phyloP scores from a whole-genome alignment of 2,888 invertebrate genomes.

The Lucinisca nassula region DNA sequence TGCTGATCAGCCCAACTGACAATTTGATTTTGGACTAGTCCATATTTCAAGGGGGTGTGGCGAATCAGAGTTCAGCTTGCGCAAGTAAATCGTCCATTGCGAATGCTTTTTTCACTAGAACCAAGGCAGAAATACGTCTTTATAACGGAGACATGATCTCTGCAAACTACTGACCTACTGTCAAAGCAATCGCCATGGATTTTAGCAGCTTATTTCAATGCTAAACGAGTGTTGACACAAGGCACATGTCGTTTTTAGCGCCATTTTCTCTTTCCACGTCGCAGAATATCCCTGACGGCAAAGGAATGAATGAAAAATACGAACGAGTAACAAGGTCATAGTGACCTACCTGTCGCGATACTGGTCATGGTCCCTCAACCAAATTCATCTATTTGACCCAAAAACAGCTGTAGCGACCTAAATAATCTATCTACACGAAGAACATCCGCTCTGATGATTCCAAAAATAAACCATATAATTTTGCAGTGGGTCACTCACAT shows the following conservation, averaged over 20 bases:
- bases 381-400: slow-evolving; percentile 80
- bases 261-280: slow-evolving; percentile 76
- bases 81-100: too few species aligned
- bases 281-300: slow-evolving; percentile 64
- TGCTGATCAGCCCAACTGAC: too few species aligned
- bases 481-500: slow-evolving; percentile 79
- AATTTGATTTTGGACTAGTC: too few species aligned
- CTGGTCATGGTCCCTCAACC: slow-evolving; percentile 76
- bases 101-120: too few species aligned
- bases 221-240: not conserved
- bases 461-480: slow-evolving; percentile 81
- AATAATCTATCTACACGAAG: slow-evolving; percentile 79
- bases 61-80: too few species aligned
- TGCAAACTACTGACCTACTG: too few species aligned
- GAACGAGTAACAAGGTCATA: not conserved
- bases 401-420: slow-evolving; percentile 80
- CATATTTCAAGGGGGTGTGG: too few species aligned
- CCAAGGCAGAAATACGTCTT: too few species aligned
- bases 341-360: slow-evolving; percentile 77
- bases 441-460: slow-evolving; percentile 78
- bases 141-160: too few species aligned
- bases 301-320: not conserved
- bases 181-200: too few species aligned
- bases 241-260: slow-evolving; percentile 77
- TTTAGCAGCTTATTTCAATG: too few species aligned